Base-by-base conservation (phyloP, 1,140 invertebrate species). In the Platorchestia sp. region DNA sequence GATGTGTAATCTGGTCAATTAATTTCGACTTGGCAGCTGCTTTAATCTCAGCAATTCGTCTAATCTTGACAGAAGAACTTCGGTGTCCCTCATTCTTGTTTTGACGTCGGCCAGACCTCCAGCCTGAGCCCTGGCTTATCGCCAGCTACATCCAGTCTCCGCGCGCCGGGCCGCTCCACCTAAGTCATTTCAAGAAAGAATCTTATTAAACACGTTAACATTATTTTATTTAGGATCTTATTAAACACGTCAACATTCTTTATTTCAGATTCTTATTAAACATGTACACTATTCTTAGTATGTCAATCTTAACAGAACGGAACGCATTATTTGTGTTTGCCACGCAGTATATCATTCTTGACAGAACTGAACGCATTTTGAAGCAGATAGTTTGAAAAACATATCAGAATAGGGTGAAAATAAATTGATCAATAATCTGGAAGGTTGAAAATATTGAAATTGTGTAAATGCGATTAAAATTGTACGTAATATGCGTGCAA, bases 1-100 rank as follows among this genome's bases (percentile, higher is more conserved):
- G 91, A 93, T 93, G 91, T 93, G 40, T 93, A 93, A 93, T 93
- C 43, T 93, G 43, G 44, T 45, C 91, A 93, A 93, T 93, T 47
- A 93, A 93, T 93, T 93, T 45, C 43, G 45, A 44, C 91, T n/a
- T 45, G 91, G 91, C 91, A 93, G 91, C 40, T 47, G 91, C 45
- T 44, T 44, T 45, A 45, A 93, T 93, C 91, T 93, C 43, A 45
- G 45, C 45, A 27, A 93, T 93, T 93, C 45, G 91, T 93, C 91
- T 93, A 93, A 93, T 93, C 91, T 93, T 93, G 43, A 45, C 43
- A 44, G 45, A 44, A 10, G 36, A 93, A 93, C 43, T 44, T 93
- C 40, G 91, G 91, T 45, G 43, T 47, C 45, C 45, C 91, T 93
- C 45, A 93, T 93, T 45, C 91, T 47, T 93, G 91, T 93, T 93